Evolutionary conservation across 1,140 invertebrate genomes (phyloP), one percentile per base, ranked within the genome.

Genomic region (Melipona quadrifasciata): DNA sequence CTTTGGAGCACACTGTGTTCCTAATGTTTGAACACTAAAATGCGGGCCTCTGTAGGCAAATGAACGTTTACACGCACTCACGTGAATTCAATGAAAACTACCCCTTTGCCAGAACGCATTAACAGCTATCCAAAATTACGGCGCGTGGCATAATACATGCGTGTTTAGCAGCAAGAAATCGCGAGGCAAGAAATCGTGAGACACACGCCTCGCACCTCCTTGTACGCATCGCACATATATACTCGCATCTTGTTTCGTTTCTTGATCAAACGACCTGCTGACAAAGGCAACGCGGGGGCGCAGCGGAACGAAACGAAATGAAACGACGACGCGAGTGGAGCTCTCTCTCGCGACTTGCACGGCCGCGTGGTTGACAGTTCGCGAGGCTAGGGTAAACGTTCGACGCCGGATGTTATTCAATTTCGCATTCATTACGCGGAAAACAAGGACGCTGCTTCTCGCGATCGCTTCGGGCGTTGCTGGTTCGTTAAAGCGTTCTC

Each of bases 321-420:
- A 19, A 8, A 47, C 39, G 39, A 47, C 39, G 55, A n/a, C 11
- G 21, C 17, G 64, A 19, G 39, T 51, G 58, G 55, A 55, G 61
- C 58, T 47, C 6, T 47, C 39, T n/a, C n/a, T 65, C 34, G n/a
- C 70, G 58, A 72, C 80, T 57, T 10, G 39, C 64, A 5, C 58
- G 75, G 12, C 19, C 24, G 70, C 68, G 72, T 72, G 31, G 61
- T 5, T 65, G 68, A 73, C 73, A 68, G 53, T 31, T 65, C 53
- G 53, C 73, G n/a, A 67, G 27, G 67, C 51, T 61, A 79, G 78
- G 68, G 82, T 88, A 82, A 85, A 86, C 84, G 87, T 57, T 65
- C 70, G 75, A 73, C 71, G 73, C 47, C 87, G 83, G 70, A 78
- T 85, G 84, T 88, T 89, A 89, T 89, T 83, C 84, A 88, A 89